A percentile compares a stretch with the other conserved stretches of the same genome.
These are phyloP conservation scores for Periparus ater DNA, from an alignment of 2,797 vertebrate species.

Conservation along the genomic window DNA sequence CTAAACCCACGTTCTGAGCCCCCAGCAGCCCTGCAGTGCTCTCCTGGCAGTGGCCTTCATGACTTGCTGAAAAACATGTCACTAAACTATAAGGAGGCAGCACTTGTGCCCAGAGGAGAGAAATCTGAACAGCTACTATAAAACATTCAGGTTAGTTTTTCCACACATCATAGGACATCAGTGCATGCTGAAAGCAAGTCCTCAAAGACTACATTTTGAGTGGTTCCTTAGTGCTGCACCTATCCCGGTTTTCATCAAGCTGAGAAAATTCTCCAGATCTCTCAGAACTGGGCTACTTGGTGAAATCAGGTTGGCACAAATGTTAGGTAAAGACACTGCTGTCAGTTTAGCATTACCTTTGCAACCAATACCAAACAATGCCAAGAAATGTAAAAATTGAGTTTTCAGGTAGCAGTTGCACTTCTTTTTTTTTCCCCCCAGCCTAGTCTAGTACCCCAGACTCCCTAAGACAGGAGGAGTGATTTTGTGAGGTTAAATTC, in stretches of 20 bases:
- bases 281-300: background rate
- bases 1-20: background rate
- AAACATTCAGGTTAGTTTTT: background rate
- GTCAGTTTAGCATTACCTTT: background rate
- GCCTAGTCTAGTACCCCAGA: background rate
- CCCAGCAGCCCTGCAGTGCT: fast-evolving
- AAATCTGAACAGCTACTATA: background rate
- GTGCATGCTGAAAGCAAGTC: background rate
- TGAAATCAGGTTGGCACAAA: background rate
- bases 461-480: background rate
- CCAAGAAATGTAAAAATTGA: background rate
- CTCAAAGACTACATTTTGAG: background rate
- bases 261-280: background rate
- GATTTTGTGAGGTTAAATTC: background rate
- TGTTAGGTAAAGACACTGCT: background rate
- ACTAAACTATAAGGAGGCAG: background rate
- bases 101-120: background rate
- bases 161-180: background rate
- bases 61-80: background rate
- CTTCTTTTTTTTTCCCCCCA: fast-evolving
- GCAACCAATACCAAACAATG: background rate
- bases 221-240: background rate
- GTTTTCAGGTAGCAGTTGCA: background rate
- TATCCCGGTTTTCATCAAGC: background rate
- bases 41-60: background rate